Percentiles rank a stretch among this genome's conserved stretches.
phyloP scores from a whole-genome alignment of 2,888 invertebrate species.

The Bombylius major region DNA sequence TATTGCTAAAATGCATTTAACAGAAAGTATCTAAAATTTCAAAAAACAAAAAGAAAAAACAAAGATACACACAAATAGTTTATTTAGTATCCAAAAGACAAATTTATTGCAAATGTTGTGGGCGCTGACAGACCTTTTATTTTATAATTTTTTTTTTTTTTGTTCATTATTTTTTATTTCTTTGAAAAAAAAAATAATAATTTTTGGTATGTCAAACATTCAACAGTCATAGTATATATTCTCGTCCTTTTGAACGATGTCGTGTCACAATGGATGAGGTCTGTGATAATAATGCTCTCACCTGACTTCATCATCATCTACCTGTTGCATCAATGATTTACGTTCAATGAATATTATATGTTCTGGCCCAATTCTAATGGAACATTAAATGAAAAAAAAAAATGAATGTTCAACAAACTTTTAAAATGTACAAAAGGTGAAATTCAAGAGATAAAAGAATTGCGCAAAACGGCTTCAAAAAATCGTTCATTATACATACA shows the following conservation, averaged over 20 bases:
- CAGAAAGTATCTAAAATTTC: too few species aligned
- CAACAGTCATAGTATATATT: neutral
- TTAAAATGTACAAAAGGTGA: too few species aligned
- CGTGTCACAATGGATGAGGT: neutral
- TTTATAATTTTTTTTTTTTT: neutral
- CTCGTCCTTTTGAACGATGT: neutral
- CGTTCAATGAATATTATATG: neutral
- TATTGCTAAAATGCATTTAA: too few species aligned
- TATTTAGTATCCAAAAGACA: conserved; percentile 2
- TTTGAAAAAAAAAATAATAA: too few species aligned
- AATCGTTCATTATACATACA: too few species aligned
- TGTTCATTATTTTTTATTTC: too few species aligned
- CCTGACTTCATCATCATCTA: conserved; percentile 1
- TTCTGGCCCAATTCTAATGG: conserved; percentile 10
- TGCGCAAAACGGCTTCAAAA: too few species aligned
- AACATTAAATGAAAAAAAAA: neutral
- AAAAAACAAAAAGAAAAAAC: too few species aligned
- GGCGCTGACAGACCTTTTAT: conserved; percentile 9
- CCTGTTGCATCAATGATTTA: conserved; percentile 10
- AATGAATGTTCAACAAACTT: too few species aligned
- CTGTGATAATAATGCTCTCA: conserved; percentile 3
- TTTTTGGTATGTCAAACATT: too few species aligned
- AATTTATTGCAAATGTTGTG: conserved; percentile 14
- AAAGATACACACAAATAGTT: too few species aligned
- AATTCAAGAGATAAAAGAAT: too few species aligned